A percentile compares a stretch with the other conserved stretches of the same genome.
These are phyloP conservation scores for Cryptomyrus ogoouensis DNA, from an alignment of 2,113 vertebrate species.

Conservation along the genomic window DNA sequence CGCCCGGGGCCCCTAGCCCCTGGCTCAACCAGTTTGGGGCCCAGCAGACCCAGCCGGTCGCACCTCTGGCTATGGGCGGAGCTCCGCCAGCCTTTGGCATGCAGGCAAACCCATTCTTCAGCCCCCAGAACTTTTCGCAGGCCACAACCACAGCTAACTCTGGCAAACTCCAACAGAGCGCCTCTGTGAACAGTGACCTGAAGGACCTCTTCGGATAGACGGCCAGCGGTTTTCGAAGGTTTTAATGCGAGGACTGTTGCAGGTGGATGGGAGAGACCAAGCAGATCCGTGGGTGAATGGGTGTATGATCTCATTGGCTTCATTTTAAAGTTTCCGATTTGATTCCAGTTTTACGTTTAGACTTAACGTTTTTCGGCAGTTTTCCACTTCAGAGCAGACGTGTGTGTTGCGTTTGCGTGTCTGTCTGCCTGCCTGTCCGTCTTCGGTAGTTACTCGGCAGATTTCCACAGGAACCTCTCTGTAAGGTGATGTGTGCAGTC, in stretches of 20 bases:
- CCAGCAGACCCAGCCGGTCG: conserved; percentile 59
- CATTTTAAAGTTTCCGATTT: not conserved
- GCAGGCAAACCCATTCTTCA: conserved; percentile 95
- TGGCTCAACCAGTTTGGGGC: conserved; percentile 83
- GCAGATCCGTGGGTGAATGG: conserved; percentile 10
- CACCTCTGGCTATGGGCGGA: conserved; percentile 57
- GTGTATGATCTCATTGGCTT: not conserved
- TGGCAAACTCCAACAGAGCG: conserved; percentile 71
- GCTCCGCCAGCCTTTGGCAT: conserved; percentile 75
- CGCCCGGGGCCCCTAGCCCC: conserved; percentile 53
- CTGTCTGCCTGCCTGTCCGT: not conserved
- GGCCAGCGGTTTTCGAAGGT: not conserved
- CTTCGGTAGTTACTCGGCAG: not conserved
- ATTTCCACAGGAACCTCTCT: not conserved
- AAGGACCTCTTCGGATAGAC: conserved; percentile 93
- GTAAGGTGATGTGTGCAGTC: not conserved
- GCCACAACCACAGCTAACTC: conserved; percentile 53
- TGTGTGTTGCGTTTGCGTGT: not conserved
- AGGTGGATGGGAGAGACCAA: not conserved
- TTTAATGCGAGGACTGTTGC: conserved; percentile 22
- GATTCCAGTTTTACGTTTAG: not conserved
- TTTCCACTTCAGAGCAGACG: not conserved
- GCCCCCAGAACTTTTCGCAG: conserved; percentile 88
- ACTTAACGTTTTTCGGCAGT: not conserved
- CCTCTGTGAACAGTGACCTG: conserved; percentile 86